Base-by-base conservation (phyloP, 1,140 invertebrate genomes). In the Listronotus oregonensis region DNA sequence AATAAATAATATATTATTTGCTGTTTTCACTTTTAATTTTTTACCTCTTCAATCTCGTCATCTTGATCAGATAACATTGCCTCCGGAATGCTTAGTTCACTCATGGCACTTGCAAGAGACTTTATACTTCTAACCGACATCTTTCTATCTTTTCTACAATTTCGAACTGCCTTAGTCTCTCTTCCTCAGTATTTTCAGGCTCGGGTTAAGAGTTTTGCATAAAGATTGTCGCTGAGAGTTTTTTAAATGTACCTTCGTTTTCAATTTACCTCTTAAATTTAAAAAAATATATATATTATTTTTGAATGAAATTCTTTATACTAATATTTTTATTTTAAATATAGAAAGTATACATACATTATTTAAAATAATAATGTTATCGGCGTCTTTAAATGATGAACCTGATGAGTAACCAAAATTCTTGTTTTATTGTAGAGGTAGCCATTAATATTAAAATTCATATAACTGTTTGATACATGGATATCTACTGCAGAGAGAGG, bases 361-460 rank as follows among this genome's bases (percentile, higher is more conserved):
- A 37, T 83, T 82, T 39, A 83, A 81, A 70, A 86, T 86, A 7
- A 95, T 80, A 75, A 85, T 79, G 72, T 84, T 85, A 74, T 93
- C 86, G 0, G 90, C 92, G 46, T 85, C 81, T 73, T 89, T 5
- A 97, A 83, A 73, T 91, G 90, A 66, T 95, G 91, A 6, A 96
- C 81, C 72, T 95, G 93, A 82, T 97, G 94, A 0, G 94, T 97
- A 8, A 94, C 92, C 34, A 97, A 83, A 11, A 93, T 75, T 1
- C 78, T 91, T 72, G 82, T 92, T 85, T 82, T 91, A 83, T 78
- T 89, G 39, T 77, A 79, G 9, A 95, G 78, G 70, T 87, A 88
- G 6, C 87, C 86, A 47, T 82, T 80, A 11, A 90, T 86, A 56
- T n/a, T 87, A 89, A 34, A 87, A 81, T 49, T 89, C 83, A 65